phyloP scores from a whole-genome alignment of 2,888 invertebrate genomes.

The Microctonus hyperodae region DNA sequence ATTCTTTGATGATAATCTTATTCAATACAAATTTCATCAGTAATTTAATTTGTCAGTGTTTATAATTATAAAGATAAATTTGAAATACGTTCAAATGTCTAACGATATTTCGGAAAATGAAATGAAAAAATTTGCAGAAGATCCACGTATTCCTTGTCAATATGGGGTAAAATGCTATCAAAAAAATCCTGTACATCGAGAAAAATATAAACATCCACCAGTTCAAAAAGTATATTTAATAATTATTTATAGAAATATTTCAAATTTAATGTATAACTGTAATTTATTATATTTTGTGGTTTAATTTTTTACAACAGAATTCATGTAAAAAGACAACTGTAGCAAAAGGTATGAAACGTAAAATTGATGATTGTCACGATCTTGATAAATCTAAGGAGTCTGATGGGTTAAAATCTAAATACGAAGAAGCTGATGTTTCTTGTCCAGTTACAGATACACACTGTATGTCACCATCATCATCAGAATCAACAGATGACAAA shows the following conservation, averaged over 20 bases:
- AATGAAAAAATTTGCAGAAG: constrained; percentile 46
- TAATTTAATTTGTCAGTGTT: too few relatives aligned
- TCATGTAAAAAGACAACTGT: constrained; percentile 30
- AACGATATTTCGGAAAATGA: constrained; percentile 30
- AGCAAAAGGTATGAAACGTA: constrained; percentile 34
- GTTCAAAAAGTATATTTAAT: constrained; percentile 44
- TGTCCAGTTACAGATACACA: constrained; percentile 28
- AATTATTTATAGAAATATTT: constrained; percentile 12
- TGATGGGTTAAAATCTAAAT: constrained; percentile 18
- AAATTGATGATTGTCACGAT: constrained; percentile 22
- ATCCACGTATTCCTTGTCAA: constrained; percentile 72
- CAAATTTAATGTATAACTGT: too few relatives aligned
- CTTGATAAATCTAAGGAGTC: not conserved
- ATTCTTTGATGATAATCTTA: too few relatives aligned
- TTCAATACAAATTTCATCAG: too few relatives aligned
- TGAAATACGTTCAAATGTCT: constrained; percentile 20
- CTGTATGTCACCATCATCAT: constrained; percentile 35
- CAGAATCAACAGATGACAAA: constrained; percentile 5
- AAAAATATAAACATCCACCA: constrained; percentile 80
- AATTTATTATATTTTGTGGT: not conserved
- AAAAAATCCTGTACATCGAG: constrained; percentile 76
- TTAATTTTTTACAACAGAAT: constrained; percentile 1
- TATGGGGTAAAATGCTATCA: constrained; percentile 84
- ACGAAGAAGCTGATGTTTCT: constrained; percentile 24
- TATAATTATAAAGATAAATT: not conserved